Evolutionary conservation across 2,888 invertebrate genomes (phyloP).

Genomic region (Acanthoscelides obtectus): DNA sequence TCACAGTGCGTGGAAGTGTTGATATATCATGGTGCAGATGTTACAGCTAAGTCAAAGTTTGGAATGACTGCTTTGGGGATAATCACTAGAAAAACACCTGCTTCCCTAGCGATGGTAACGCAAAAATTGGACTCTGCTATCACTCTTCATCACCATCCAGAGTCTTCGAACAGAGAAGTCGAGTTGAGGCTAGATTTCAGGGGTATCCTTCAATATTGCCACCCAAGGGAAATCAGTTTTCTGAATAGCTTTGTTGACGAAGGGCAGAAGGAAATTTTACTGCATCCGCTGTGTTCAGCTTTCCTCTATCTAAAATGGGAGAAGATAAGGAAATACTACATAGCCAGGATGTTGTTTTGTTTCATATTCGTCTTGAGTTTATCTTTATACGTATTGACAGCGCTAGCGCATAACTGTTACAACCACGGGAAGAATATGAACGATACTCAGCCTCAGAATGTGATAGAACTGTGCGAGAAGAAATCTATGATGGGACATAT

Average conservation of each 20-base stretch:
- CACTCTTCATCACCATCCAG: constrained; percentile 71
- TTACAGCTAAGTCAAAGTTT: constrained; percentile 83
- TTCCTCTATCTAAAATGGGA: constrained; percentile 88
- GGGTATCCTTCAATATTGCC: constrained; percentile 75
- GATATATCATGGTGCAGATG: constrained; percentile 80
- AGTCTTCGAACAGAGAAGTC: constrained; percentile 72
- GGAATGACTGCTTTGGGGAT: constrained; percentile 82
- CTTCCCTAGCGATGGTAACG: constrained; percentile 76
- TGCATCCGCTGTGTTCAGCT: constrained; percentile 83
- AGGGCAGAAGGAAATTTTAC: constrained; percentile 80
- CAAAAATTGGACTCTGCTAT: constrained; percentile 79
- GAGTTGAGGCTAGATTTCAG: constrained; percentile 79
- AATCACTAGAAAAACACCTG: constrained; percentile 81
- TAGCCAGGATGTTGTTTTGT: constrained; percentile 72
- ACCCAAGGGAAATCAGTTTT: constrained; percentile 80
- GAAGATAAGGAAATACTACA: constrained; percentile 83
- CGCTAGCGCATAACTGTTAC: constrained; percentile 79
- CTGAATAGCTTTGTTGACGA: constrained; percentile 83
- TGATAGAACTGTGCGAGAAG: constrained; percentile 71
- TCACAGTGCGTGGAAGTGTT: constrained; percentile 81
- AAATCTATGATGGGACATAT: constrained; percentile 74
- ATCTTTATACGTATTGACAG: constrained; percentile 77
- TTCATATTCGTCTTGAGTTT: constrained; percentile 74
- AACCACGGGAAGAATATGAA: constrained; percentile 72
- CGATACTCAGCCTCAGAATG: constrained; percentile 61